Evolutionary conservation across 2,888 invertebrate genomes (phyloP).

Genomic region (Hypena proboscidalis): DNA sequence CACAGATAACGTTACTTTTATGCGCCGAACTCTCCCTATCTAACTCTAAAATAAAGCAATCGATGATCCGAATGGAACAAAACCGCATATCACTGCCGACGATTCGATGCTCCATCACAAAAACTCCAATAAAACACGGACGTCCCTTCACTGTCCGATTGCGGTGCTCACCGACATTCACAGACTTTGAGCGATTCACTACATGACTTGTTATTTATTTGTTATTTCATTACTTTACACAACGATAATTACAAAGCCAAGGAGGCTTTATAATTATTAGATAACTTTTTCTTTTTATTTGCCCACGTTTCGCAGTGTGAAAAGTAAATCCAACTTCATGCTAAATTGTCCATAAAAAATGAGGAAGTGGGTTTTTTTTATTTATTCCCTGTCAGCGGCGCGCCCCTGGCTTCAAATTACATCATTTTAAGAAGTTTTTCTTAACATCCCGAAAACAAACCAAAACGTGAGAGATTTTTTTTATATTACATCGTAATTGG

Average conservation of each 20-base stretch:
- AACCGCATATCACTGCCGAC: conserved; percentile 40
- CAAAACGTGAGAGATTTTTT: background rate
- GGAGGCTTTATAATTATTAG: too few relatives aligned
- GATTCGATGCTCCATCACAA: conserved; percentile 27
- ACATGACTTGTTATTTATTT: background rate
- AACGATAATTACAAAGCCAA: too few relatives aligned
- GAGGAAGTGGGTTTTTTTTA: conserved; percentile 7
- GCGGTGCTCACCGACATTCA: background rate
- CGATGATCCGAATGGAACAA: conserved; percentile 36
- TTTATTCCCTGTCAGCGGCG: background rate
- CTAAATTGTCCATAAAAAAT: conserved; percentile 5
- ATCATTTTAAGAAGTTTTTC: conserved; percentile 10
- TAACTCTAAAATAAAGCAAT: conserved; percentile 40
- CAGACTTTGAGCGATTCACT: too few relatives aligned
- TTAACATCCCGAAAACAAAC: background rate
- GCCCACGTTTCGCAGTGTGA: background rate
- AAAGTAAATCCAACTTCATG: conserved; percentile 2
- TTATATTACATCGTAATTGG: too few relatives aligned
- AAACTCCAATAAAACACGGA: conserved; percentile 20
- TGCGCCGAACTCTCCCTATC: conserved; percentile 22
- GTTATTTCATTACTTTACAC: too few relatives aligned
- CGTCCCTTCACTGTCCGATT: background rate
- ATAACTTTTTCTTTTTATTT: background rate
- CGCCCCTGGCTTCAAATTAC: background rate
- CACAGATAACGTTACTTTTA: conserved; percentile 15